Conservation (phyloP, 2,797 vertebrate species). For the Taenioides sp. region DNA sequence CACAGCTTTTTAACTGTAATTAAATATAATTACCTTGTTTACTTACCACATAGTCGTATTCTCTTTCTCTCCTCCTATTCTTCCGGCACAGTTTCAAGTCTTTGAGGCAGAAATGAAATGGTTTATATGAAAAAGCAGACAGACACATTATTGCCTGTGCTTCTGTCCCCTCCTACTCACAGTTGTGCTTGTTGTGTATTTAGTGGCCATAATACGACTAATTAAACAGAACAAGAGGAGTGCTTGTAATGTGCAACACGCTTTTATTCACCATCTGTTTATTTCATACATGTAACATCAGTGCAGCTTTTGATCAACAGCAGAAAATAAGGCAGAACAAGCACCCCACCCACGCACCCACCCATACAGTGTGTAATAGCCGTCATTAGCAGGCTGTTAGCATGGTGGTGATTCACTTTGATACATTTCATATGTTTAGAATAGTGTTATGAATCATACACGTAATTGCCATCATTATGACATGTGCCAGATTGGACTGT, state of each 20-base stretch:
- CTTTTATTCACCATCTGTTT: conserved; percentile 44
- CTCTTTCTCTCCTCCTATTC: conserved; percentile 18
- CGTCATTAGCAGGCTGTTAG: conserved; percentile 50
- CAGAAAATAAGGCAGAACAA: conserved; percentile 11
- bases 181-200: conserved; percentile 48
- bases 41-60: conserved; percentile 10
- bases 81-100: conserved; percentile 42
- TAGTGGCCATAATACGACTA: conserved; percentile 58
- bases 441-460: conserved; percentile 41
- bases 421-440: conserved; percentile 36
- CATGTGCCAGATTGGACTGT: conserved; percentile 12
- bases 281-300: conserved; percentile 39
- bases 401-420: conserved; percentile 33
- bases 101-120: conserved; percentile 59
- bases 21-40: not conserved
- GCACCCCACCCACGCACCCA: not conserved
- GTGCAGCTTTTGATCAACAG: conserved; percentile 43
- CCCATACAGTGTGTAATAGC: conserved; percentile 48
- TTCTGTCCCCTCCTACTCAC: conserved; percentile 45
- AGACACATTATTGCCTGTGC: conserved; percentile 41
- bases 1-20: not conserved
- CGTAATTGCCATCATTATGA: conserved; percentile 24
- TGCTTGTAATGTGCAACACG: conserved; percentile 33
- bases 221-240: conserved; percentile 56
- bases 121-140: conserved; percentile 40